phyloP scores from a whole-genome alignment of 2,888 invertebrate species.

The Acleris emargana region DNA sequence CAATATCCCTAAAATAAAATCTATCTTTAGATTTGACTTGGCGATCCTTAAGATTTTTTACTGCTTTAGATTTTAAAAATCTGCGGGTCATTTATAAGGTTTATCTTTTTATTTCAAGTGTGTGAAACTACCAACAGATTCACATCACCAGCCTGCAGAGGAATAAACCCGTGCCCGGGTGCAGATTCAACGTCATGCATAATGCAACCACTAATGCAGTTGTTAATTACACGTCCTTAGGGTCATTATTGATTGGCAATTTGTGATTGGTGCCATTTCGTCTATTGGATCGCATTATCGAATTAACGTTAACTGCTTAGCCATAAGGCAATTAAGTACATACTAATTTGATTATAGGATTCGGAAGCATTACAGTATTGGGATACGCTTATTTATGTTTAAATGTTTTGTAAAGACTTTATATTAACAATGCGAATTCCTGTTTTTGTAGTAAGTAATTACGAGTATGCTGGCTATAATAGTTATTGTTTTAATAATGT shows the following conservation, averaged over 20 bases:
- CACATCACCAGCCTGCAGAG: background rate
- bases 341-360: conserved; percentile 24
- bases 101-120: too few species aligned
- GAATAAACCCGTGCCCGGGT: conserved; percentile 35
- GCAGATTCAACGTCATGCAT: conserved; percentile 71
- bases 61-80: too few species aligned
- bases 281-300: conserved; percentile 62
- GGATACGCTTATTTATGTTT: too few species aligned
- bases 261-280: conserved; percentile 56
- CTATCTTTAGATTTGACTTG: too few species aligned
- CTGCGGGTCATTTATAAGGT: too few species aligned
- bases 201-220: conserved; percentile 71
- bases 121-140: background rate
- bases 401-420: too few species aligned
- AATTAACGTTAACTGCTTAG: conserved; percentile 54
- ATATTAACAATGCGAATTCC: too few species aligned
- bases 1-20: too few species aligned
- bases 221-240: conserved; percentile 70
- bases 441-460: too few species aligned
- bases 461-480: too few species aligned
- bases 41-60: too few species aligned
- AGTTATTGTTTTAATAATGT: too few species aligned
- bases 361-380: conserved; percentile 8
- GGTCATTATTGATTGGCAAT: conserved; percentile 72
- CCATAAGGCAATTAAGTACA: conserved; percentile 52